phyloP scores from a whole-genome alignment of 2,797 vertebrate genomes.

The Synaphobranchus kaupii region DNA sequence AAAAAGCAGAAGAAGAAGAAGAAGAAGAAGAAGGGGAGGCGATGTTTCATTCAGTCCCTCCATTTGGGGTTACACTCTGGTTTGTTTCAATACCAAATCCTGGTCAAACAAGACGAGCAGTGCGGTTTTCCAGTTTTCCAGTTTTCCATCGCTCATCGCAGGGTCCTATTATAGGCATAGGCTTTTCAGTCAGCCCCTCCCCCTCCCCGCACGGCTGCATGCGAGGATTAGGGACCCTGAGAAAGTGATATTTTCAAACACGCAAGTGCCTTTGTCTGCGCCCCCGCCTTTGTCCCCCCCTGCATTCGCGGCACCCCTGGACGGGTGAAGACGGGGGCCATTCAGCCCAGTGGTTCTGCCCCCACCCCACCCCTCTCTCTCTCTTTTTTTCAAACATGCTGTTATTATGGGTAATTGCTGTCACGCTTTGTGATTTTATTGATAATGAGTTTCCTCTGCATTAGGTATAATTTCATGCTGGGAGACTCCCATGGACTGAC shows the following conservation, averaged over 20 bases:
- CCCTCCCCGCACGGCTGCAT: constrained; percentile 45
- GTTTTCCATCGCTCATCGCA: constrained; percentile 52
- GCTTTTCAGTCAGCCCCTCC: constrained; percentile 54
- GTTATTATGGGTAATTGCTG: constrained; percentile 78
- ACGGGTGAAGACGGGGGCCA: not conserved
- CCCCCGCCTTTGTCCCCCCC: constrained; percentile 65
- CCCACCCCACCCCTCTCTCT: not conserved
- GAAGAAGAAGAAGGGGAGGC: constrained; percentile 36
- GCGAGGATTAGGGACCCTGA: constrained; percentile 58
- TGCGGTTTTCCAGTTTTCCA: constrained; percentile 52
- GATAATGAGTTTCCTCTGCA: constrained; percentile 77
- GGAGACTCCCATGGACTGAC: constrained; percentile 64
- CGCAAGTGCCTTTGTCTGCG: constrained; percentile 71
- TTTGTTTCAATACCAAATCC: constrained; percentile 58
- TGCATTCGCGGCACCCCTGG: not conserved
- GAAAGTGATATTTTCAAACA: constrained; percentile 55
- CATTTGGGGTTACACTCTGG: constrained; percentile 58
- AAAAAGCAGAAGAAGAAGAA: constrained; percentile 28
- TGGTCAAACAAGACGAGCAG: constrained; percentile 47
- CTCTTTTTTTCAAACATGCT: constrained; percentile 55
- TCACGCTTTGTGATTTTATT: constrained; percentile 79
- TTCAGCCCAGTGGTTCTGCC: constrained; percentile 40
- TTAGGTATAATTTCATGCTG: constrained; percentile 78
- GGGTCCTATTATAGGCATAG: constrained; percentile 50
- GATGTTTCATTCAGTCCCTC: constrained; percentile 48